A percentile compares a stretch with the other conserved stretches of the same genome.
phyloP scores from a whole-genome alignment of 2,797 vertebrate species.

The Melanitta fusca region DNA sequence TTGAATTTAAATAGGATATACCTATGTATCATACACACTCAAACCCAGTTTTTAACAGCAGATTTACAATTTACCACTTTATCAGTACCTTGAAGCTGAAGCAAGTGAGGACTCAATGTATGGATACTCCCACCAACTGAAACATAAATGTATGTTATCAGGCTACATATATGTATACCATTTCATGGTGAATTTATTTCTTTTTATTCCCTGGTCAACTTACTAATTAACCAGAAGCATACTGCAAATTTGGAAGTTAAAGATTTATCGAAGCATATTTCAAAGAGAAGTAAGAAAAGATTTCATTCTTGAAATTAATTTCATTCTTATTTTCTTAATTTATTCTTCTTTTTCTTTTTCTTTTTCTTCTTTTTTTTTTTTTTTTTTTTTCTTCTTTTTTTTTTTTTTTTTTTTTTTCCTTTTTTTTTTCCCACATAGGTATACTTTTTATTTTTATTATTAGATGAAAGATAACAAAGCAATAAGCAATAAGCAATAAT shows the following conservation, averaged over 20 bases:
- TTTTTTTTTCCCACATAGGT: not conserved
- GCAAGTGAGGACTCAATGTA: not conserved
- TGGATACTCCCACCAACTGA: not conserved
- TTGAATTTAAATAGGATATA: not conserved
- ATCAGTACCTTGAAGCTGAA: not conserved
- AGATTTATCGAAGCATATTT: not conserved
- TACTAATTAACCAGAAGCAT: not conserved
- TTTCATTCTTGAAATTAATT: not conserved
- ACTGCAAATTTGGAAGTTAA: not conserved
- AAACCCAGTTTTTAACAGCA: not conserved
- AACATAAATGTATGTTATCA: not conserved
- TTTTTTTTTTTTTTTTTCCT: no score
- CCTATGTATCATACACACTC: not conserved
- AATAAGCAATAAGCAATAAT: not conserved
- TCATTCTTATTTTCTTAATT: not conserved
- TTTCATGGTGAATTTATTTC: not conserved
- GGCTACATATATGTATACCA: fast-evolving
- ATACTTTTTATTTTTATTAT: not conserved
- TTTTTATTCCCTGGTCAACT: not conserved
- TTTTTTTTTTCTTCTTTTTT: not conserved
- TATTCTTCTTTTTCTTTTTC: not conserved
- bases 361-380: not conserved
- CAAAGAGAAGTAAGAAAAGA: not conserved
- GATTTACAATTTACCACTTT: not conserved
- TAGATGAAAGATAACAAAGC: not conserved